Conservation (phyloP, 2,888 invertebrate genomes). For the Andrena minutula region DNA sequence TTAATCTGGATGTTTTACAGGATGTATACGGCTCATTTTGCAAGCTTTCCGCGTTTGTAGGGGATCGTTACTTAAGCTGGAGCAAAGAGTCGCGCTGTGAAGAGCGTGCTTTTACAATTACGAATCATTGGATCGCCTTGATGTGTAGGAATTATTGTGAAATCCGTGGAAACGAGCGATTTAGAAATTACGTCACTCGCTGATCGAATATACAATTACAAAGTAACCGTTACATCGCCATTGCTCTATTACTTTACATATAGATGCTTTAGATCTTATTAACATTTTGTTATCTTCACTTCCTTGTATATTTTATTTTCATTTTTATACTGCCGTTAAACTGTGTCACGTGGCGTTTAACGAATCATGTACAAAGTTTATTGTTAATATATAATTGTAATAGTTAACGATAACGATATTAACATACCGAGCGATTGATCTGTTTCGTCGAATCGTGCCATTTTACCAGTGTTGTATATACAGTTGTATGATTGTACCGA, state of each 20-base stretch:
- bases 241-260: slow-evolving; percentile 27
- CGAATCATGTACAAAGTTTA: slow-evolving; percentile 81
- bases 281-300: slow-evolving; percentile 70
- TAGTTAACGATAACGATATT: slow-evolving; percentile 64
- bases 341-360: slow-evolving; percentile 70
- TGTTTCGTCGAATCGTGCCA: slow-evolving; percentile 81
- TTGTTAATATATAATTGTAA: slow-evolving; percentile 72
- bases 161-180: slow-evolving; percentile 39
- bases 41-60: neutral
- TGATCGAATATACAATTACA: slow-evolving; percentile 1
- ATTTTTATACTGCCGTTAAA: slow-evolving; percentile 76
- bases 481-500: slow-evolving; percentile 65
- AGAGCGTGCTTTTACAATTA: slow-evolving; percentile 7
- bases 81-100: neutral
- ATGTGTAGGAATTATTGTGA: neutral
- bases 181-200: slow-evolving; percentile 12
- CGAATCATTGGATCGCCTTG: neutral
- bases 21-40: slow-evolving; percentile 49
- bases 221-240: slow-evolving; percentile 22
- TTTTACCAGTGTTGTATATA: slow-evolving; percentile 81
- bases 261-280: slow-evolving; percentile 28
- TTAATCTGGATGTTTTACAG: slow-evolving; percentile 9
- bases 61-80: slow-evolving; percentile 8
- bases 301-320: slow-evolving; percentile 79
- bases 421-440: slow-evolving; percentile 68